These are phyloP conservation scores for Crotalus viridis DNA, from an alignment of 2,113 vertebrate genomes.

Conservation along the genomic window DNA sequence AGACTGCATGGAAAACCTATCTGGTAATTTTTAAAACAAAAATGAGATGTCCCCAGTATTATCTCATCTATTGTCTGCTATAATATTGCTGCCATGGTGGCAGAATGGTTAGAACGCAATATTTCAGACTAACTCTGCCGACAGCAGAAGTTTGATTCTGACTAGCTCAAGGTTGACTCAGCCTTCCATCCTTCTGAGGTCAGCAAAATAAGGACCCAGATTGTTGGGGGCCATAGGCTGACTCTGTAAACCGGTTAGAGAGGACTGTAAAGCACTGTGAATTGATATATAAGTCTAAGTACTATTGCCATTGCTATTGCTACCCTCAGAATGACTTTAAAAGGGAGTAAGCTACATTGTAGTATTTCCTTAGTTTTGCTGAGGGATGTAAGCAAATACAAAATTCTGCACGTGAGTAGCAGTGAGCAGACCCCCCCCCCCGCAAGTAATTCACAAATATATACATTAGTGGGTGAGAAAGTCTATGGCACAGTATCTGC, in stretches of 20 bases:
- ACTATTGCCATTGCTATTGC: neutral
- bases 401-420: neutral
- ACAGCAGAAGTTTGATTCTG: neutral
- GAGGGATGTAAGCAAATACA: neutral
- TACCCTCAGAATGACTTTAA: neutral
- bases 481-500: neutral
- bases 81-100: neutral
- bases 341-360: neutral
- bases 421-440: neutral
- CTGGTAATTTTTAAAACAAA: neutral
- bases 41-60: too few species aligned
- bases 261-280: neutral
- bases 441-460: neutral
- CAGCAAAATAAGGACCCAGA: neutral
- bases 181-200: neutral
- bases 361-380: neutral
- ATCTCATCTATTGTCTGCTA: neutral
- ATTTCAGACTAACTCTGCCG: neutral
- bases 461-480: neutral
- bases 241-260: neutral
- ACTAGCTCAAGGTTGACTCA: neutral
- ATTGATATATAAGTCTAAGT: neutral
- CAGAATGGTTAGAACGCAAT: neutral
- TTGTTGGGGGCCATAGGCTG: neutral
- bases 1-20: neutral